Conservation (phyloP, 2,113 vertebrate genomes). For the Peucedramus taeniatus region DNA sequence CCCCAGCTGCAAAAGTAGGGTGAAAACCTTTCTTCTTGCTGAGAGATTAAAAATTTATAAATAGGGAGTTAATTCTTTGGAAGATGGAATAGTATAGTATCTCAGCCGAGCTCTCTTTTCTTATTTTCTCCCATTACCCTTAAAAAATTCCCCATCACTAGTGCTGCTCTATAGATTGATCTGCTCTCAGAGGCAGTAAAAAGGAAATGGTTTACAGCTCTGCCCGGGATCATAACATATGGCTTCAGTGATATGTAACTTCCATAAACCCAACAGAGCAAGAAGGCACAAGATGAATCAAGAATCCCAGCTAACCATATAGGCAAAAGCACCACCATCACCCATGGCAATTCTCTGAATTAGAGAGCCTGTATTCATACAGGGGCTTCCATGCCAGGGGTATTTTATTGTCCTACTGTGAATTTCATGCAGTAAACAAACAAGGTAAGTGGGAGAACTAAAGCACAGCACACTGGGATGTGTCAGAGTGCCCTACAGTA, state of each 20-base stretch:
- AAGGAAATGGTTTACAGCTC: slow-evolving; percentile 40
- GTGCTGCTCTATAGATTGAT: neutral
- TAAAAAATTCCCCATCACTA: slow-evolving; percentile 2
- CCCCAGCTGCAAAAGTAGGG: neutral
- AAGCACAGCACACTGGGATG: neutral
- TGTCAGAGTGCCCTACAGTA: neutral
- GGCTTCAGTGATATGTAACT: neutral
- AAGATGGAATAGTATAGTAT: neutral
- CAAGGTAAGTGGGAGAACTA: neutral
- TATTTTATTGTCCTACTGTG: neutral
- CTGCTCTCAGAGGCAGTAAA: slow-evolving; percentile 25
- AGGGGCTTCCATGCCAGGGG: neutral
- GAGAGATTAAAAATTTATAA: slow-evolving; percentile 34
- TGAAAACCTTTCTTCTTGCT: neutral
- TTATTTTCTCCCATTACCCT: neutral
- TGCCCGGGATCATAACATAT: slow-evolving; percentile 34
- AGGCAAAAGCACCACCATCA: neutral
- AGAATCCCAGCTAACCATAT: neutral
- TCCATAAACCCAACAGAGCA: slow-evolving; percentile 39
- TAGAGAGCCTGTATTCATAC: neutral
- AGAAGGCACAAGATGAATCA: neutral
- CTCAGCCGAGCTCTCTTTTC: slow-evolving; percentile 4
- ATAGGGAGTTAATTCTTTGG: neutral
- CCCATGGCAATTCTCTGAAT: neutral
- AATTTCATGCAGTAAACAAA: neutral